Evolutionary conservation across 2,797 vertebrate genomes (phyloP), one percentile per base, ranked within the genome.

Genomic region (Peromyscus attwateri): DNA sequence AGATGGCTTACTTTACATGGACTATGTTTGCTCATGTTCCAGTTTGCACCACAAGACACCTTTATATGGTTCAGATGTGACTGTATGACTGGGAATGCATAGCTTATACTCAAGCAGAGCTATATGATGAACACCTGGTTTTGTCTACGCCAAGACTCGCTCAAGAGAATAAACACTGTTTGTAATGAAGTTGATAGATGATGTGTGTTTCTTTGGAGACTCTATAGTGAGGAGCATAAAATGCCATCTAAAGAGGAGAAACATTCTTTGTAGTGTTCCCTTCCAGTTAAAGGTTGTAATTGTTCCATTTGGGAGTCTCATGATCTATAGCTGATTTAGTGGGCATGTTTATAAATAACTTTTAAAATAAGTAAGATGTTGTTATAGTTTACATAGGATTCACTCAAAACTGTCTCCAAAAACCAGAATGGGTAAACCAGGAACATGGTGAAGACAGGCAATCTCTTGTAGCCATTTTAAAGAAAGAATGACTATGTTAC

Each of bases 341-440:
- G 31, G 76, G 62, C 43, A n/a, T 12, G 29, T 80, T 95, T 90
- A 55, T n/a, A 64, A 85, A 46, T 89, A 87, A 84, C 3, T 73
- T 62, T 70, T 55, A 95, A 49, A 79, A 88, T 95, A 82, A 92
- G 77, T 91, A 77, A 85, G 46, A 4, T 55, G 2, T 11, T 37
- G 12, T 81, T 25, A 91, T 37, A 8, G 29, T 87, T 85, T 79
- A 70, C 6, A 16, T 81, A 92, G 23, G 4, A 68, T 62, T 90
- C 80, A 71, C n/a, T 17, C 31, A 46, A 93, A 66, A 2, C 43
- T 85, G 6, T 17, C 25, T 89, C 3, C 34, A 43, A 23, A 87
- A 80, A 37, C 21, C 13, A 92, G 31, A 94, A 82, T 23, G 25
- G 40, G 14, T 84, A 10, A 92, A n/a, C 2, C 10, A 37, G 4